Base-by-base conservation (phyloP, 2,888 invertebrate genomes). In the Scelioninae gen. 1 region DNA sequence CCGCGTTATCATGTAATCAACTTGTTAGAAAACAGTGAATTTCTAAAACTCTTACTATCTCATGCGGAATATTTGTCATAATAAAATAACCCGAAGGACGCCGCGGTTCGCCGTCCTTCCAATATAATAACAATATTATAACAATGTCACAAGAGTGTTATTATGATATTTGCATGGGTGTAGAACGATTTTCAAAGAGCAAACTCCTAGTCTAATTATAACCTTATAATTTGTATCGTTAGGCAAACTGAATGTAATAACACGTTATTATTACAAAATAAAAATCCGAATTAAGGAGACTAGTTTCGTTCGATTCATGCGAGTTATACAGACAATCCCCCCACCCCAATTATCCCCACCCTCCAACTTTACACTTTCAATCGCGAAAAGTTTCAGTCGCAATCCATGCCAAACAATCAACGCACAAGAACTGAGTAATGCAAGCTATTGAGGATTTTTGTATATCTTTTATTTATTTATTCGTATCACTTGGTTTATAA, bases 161-260 rank as follows among this genome's bases (percentile, higher is more conserved):
- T 63, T 74, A 74, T 56, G 74, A 75, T 65, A 47, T 75, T 65
- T 65, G 75, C 65, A 75, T 75, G 65, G 65, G 75, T 75, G 75
- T 75, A 45, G 75, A 75, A 31, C 31, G 31, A 49, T 56, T 75
- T 72, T 65, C 11, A 65, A 75, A 29, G 43, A 63, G 63, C 49
- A 34, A 75, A 75, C 55, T 38, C 56, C 56, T 43, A 75, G 47
- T 75, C 38, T 75, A 75, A 75, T 75, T 75, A 75, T 56, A 75
- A 49, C 58, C 47, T 43, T 65, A 40, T 53, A 58, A 65, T 75
- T 75, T 75, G 65, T 66, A 60, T 76, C 68, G 76, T 68, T 76
- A 68, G 60, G 68, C 51, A 77, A 77, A 76, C 76, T 60, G 34
- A 13, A 53, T 66, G 68, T 68, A 76, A 76, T 60, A 68, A 68